Percentiles rank a stretch among this genome's conserved stretches.
Conservation (phyloP, 2,113 vertebrate genomes). For the Aythya baeri region DNA sequence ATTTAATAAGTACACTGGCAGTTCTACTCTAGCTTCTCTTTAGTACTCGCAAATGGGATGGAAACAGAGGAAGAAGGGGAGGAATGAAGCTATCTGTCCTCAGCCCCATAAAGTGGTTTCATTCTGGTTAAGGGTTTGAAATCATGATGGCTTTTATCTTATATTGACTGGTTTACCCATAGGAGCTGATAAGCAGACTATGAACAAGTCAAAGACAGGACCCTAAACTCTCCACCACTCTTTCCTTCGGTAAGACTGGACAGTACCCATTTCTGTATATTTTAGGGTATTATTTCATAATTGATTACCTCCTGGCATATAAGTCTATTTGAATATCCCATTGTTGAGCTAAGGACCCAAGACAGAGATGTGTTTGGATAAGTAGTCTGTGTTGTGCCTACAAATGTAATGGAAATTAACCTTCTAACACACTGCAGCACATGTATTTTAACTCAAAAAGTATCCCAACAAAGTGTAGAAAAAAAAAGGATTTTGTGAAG, state of each 20-base stretch:
- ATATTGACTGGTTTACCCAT: neutral
- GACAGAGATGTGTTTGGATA: neutral
- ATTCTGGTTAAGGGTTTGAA: neutral
- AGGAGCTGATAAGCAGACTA: neutral
- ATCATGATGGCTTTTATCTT: neutral
- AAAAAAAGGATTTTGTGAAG: neutral
- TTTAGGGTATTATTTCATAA: neutral
- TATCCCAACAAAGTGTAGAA: neutral
- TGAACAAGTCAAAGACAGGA: neutral
- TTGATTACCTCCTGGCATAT: neutral
- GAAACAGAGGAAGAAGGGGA: neutral
- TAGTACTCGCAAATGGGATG: neutral
- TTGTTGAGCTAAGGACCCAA: neutral
- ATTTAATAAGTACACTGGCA: constrained; percentile 43
- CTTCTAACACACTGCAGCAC: neutral
- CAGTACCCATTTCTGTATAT: neutral
- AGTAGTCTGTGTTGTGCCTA: neutral
- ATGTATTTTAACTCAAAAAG: neutral
- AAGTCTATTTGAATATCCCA: neutral
- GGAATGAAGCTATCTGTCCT: neutral
- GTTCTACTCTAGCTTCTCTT: neutral
- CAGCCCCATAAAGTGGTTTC: neutral
- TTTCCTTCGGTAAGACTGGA: neutral
- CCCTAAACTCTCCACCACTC: neutral
- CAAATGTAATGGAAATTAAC: neutral